Evolutionary conservation across 1,140 invertebrate genomes (phyloP).

Genomic region (Drosophila willistoni): DNA sequence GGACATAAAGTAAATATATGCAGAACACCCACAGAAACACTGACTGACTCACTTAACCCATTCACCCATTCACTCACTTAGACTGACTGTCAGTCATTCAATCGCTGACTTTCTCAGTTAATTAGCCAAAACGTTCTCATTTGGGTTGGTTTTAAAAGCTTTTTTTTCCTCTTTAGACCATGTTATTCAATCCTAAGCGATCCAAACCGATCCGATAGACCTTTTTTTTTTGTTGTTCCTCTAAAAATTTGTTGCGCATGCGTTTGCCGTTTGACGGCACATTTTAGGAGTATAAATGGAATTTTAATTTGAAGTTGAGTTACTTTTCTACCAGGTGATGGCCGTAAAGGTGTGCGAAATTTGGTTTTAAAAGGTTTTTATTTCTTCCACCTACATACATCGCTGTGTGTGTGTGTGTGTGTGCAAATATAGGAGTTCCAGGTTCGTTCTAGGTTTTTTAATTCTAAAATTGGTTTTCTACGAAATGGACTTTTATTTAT

Average conservation of each 20-base stretch:
- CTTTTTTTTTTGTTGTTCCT: neutral
- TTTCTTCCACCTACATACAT: neutral
- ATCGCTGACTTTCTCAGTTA: neutral
- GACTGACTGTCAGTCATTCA: neutral
- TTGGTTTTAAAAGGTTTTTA: conserved; percentile 5
- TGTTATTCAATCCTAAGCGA: neutral
- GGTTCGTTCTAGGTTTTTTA: neutral
- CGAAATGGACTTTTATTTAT: conserved; percentile 17
- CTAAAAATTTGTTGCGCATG: conserved; percentile 62
- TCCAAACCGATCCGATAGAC: conserved; percentile 1
- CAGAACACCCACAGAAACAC: neutral
- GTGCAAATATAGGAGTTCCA: neutral
- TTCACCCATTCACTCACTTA: neutral
- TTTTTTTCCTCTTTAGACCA: neutral
- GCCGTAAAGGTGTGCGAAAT: conserved; percentile 9
- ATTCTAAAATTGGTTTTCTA: conserved; percentile 8
- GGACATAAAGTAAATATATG: neutral
- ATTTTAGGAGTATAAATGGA: conserved; percentile 37
- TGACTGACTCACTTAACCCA: conserved; percentile 4
- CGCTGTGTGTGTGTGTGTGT: neutral
- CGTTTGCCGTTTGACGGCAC: conserved; percentile 59
- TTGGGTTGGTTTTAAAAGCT: neutral
- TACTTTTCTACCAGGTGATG: neutral
- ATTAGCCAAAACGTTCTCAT: conserved; percentile 13
- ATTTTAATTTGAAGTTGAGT: conserved; percentile 40